phyloP scores from a whole-genome alignment of 2,888 invertebrate genomes.

The Plemyria rubiginata region DNA sequence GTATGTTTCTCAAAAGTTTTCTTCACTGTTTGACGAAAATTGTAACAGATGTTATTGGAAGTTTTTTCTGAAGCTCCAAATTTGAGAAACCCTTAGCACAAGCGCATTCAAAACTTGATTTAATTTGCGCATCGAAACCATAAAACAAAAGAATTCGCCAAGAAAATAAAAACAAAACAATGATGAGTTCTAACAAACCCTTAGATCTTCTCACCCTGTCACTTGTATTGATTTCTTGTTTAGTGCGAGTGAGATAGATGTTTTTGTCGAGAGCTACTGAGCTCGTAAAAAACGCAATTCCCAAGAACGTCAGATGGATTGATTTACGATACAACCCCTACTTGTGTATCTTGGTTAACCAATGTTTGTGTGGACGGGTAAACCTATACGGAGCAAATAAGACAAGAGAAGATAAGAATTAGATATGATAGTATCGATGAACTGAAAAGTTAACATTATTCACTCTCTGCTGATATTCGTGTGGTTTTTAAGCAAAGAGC shows the following conservation, averaged over 20 bases:
- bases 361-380: slow-evolving; percentile 31
- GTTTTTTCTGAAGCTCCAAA: too few species aligned
- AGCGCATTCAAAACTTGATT: neutral
- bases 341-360: slow-evolving; percentile 23
- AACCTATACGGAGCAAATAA: slow-evolving; percentile 28
- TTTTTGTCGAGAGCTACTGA: slow-evolving; percentile 20
- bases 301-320: slow-evolving; percentile 65
- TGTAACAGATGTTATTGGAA: too few species aligned
- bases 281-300: slow-evolving; percentile 67
- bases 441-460: too few species aligned
- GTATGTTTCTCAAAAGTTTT: too few species aligned
- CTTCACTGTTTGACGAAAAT: too few species aligned
- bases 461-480: too few species aligned
- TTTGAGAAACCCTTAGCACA: too few species aligned
- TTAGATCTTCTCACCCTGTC: slow-evolving; percentile 17
- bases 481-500: too few species aligned
- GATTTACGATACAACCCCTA: slow-evolving; percentile 68
- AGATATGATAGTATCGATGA: too few species aligned
- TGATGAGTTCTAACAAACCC: slow-evolving; percentile 23
- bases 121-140: neutral
- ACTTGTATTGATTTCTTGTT: slow-evolving; percentile 1
- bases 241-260: slow-evolving; percentile 25
- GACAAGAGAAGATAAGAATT: neutral
- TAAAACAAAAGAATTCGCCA: slow-evolving; percentile 19
- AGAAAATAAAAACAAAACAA: slow-evolving; percentile 29